These are phyloP conservation scores for Xestia c-nigrum DNA, from an alignment of 2,888 invertebrate species.

Conservation along the genomic window DNA sequence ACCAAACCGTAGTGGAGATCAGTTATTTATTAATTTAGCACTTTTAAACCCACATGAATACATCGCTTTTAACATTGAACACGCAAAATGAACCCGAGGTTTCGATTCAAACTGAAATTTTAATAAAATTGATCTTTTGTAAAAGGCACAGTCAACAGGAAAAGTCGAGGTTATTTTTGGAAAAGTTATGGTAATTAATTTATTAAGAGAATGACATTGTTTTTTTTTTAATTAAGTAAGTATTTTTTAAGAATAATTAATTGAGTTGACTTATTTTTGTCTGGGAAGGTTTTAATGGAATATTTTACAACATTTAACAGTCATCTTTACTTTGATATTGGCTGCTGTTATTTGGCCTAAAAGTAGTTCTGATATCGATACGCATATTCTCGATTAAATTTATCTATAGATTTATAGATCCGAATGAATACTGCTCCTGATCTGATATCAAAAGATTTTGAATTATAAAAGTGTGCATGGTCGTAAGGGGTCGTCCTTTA, in stretches of 20 bases:
- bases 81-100: background rate
- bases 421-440: conserved; percentile 7
- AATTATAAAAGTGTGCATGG: conserved; percentile 5
- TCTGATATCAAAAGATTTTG: conserved; percentile 13
- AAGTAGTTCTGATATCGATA: background rate
- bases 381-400: background rate
- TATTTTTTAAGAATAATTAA: background rate
- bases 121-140: background rate
- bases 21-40: conserved; percentile 51
- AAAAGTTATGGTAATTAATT: background rate
- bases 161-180: background rate
- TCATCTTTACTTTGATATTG: background rate
- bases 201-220: background rate
- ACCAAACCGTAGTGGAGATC: conserved; percentile 37
- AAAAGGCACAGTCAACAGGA: background rate
- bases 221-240: background rate
- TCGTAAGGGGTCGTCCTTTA: background rate
- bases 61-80: background rate
- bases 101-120: background rate
- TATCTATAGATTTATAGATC: conserved; percentile 1
- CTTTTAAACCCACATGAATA: conserved; percentile 29
- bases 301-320: background rate
- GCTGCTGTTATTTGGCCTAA: background rate
- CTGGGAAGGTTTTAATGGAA: background rate
- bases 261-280: background rate